These are phyloP conservation scores for Unio pictorum DNA, from an alignment of 2,888 invertebrate genomes.

Conservation along the genomic window DNA sequence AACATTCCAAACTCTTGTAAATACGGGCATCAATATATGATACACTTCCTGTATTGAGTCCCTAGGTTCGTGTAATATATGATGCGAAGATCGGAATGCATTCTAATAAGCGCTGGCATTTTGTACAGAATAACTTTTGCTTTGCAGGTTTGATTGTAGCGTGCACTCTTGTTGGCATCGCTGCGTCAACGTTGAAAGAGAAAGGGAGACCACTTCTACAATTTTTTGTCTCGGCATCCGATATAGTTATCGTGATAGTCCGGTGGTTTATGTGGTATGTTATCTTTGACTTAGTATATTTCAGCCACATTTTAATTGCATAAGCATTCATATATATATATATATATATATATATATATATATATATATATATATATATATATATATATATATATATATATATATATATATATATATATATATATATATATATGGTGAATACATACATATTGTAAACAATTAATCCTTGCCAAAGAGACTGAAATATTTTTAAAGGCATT, in stretches of 20 bases:
- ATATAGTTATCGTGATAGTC: conserved; percentile 50
- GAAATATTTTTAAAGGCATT: too few relatives aligned
- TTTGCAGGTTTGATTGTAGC: conserved; percentile 54
- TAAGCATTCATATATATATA: neutral
- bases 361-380: too few relatives aligned
- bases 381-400: too few relatives aligned
- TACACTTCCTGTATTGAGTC: too few relatives aligned
- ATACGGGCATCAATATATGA: too few relatives aligned
- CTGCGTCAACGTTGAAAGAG: conserved; percentile 39
- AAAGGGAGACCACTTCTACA: conserved; percentile 47
- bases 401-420: too few relatives aligned
- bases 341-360: too few relatives aligned
- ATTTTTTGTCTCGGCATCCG: conserved; percentile 48
- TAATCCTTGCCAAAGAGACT: neutral
- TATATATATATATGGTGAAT: neutral
- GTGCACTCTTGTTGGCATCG: conserved; percentile 58
- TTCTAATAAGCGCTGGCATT: too few relatives aligned
- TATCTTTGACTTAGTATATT: too few relatives aligned
- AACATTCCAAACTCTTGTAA: too few relatives aligned
- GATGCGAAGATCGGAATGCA: too few relatives aligned
- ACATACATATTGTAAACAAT: neutral
- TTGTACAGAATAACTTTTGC: neutral
- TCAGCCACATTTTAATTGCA: neutral
- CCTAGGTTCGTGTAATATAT: too few relatives aligned
- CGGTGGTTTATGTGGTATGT: conserved; percentile 60